phyloP scores from a whole-genome alignment of 2,888 invertebrate species.

The Nomada goodeniana region DNA sequence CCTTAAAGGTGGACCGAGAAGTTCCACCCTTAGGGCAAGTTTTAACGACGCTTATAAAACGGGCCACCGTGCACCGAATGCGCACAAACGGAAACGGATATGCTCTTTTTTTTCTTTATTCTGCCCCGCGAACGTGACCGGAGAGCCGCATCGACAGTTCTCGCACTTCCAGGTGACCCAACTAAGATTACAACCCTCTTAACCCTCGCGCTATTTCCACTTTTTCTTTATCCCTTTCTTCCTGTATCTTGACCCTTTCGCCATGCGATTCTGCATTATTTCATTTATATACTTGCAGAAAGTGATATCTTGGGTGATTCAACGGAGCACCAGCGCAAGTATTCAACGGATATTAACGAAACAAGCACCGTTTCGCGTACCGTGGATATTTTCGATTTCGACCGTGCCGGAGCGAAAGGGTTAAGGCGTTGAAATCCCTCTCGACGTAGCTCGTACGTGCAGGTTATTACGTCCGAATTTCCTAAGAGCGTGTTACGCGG shows the following conservation, averaged over 20 bases:
- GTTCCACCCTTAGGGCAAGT: conserved; percentile 20
- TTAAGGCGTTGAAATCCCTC: too few species aligned
- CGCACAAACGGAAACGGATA: conserved; percentile 17
- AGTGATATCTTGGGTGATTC: too few species aligned
- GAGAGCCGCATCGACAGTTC: conserved; percentile 2
- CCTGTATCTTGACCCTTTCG: too few species aligned
- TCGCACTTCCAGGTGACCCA: not conserved
- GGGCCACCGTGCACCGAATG: conserved; percentile 19
- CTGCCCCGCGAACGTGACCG: conserved; percentile 27
- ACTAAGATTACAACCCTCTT: not conserved
- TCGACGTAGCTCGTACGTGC: not conserved
- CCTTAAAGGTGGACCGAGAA: too few species aligned
- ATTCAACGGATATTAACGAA: too few species aligned
- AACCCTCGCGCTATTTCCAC: not conserved
- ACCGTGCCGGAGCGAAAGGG: too few species aligned
- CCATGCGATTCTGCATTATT: too few species aligned
- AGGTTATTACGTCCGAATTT: conserved; percentile 40
- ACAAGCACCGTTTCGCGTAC: too few species aligned
- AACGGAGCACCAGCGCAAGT: too few species aligned
- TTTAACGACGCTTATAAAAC: conserved; percentile 50
- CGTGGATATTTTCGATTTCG: too few species aligned
- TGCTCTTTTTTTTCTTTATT: conserved; percentile 21
- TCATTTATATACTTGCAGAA: too few species aligned
- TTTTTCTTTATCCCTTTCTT: not conserved
- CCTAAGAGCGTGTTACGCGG: conserved; percentile 35